These are phyloP conservation scores for Microtus oregoni DNA, from an alignment of 2,113 vertebrate species.

Conservation along the genomic window DNA sequence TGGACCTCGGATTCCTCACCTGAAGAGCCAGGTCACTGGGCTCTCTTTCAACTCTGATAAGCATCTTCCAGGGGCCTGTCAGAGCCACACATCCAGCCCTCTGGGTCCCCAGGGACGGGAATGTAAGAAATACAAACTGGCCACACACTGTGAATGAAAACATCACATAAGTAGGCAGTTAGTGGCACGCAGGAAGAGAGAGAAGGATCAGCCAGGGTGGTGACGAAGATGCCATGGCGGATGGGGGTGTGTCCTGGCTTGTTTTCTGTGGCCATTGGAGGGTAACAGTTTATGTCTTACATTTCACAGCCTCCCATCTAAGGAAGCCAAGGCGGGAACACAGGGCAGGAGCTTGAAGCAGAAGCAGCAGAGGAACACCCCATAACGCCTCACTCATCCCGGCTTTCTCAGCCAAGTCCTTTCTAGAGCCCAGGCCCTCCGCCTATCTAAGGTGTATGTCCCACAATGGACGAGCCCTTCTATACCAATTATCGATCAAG, in stretches of 20 bases:
- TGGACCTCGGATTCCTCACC: constrained; percentile 8
- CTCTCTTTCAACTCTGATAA: not conserved
- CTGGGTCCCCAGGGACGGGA: not conserved
- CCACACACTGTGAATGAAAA: not conserved
- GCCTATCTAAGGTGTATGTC: not conserved
- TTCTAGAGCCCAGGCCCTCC: not conserved
- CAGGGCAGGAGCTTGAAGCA: not conserved
- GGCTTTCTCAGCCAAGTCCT: not conserved
- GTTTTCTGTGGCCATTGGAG: not conserved
- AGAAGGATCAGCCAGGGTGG: not conserved
- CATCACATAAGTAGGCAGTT: not conserved
- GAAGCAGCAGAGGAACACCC: not conserved
- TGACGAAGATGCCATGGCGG: accelerated
- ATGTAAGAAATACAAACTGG: not conserved
- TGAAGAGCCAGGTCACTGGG: not conserved
- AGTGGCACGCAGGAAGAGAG: not conserved
- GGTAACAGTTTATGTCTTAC: not conserved
- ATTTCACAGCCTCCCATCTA: not conserved
- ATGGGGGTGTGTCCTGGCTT: not conserved
- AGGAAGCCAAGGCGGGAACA: not conserved
- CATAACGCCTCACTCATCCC: not conserved
- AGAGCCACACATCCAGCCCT: not conserved
- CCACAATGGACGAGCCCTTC: not conserved
- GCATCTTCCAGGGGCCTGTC: not conserved
- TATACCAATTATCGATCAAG: not conserved